Conservation (phyloP, 2,113 vertebrate genomes). For the Grus americana region DNA sequence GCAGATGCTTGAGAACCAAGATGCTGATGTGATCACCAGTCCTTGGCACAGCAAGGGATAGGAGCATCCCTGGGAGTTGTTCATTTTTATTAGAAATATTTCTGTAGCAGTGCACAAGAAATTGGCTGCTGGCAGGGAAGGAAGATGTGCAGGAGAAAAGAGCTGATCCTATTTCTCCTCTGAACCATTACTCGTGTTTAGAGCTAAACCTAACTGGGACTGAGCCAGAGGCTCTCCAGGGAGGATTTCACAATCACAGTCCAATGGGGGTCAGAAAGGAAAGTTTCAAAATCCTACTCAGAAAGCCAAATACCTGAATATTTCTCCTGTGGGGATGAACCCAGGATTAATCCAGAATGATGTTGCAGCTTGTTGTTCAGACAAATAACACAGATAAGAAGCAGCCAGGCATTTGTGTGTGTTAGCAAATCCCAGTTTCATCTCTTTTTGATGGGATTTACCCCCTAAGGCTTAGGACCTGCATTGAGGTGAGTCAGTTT, state of each 20-base stretch:
- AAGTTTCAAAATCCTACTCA: neutral
- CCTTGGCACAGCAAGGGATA: constrained; percentile 34
- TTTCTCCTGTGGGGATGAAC: neutral
- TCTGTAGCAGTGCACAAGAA: neutral
- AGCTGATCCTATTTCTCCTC: neutral
- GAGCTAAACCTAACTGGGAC: neutral
- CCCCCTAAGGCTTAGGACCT: neutral
- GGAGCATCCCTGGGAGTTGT: constrained; percentile 24
- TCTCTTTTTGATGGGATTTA: neutral
- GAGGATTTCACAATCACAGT: neutral
- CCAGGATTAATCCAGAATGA: neutral
- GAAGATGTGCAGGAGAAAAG: neutral
- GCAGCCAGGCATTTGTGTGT: neutral
- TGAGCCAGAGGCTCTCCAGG: neutral
- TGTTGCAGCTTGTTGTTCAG: neutral
- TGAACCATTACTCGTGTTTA: neutral
- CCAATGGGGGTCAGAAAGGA: neutral
- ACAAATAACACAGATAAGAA: neutral
- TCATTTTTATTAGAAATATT: constrained; percentile 47
- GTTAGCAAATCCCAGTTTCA: neutral
- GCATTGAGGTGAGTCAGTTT: neutral
- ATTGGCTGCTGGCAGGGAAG: neutral
- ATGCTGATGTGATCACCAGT: constrained; percentile 25
- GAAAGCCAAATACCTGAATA: neutral
- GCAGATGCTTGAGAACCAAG: constrained; percentile 46